phyloP scores from a whole-genome alignment of 2,888 invertebrate genomes.

The Linyphia triangularis region DNA sequence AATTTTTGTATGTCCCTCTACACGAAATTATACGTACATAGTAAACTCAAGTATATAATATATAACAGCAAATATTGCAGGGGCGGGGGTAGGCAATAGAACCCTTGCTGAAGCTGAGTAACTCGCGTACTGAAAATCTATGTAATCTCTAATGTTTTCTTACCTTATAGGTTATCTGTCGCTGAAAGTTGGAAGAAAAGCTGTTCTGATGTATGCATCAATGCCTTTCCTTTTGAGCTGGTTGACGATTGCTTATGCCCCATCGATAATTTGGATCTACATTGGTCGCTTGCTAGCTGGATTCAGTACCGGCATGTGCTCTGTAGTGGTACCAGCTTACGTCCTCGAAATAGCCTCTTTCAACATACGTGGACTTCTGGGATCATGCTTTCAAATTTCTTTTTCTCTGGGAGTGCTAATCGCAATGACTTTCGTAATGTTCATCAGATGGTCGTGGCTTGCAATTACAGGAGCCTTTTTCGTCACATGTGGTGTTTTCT shows the following conservation, averaged over 20 bases:
- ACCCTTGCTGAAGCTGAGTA: neutral
- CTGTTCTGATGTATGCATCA: conserved; percentile 77
- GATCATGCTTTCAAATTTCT: conserved; percentile 71
- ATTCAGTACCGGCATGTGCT: conserved; percentile 67
- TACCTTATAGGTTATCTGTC: conserved; percentile 55
- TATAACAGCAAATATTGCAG: neutral
- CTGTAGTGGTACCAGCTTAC: conserved; percentile 75
- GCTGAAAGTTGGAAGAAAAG: conserved; percentile 78
- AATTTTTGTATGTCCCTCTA: too few relatives aligned
- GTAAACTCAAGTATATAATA: neutral
- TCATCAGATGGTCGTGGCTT: conserved; percentile 69
- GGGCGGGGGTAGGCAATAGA: neutral
- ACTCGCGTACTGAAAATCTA: neutral
- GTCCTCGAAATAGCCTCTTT: conserved; percentile 74
- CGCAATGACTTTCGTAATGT: conserved; percentile 65
- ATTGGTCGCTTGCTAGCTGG: conserved; percentile 72
- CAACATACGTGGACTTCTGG: conserved; percentile 71
- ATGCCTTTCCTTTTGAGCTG: conserved; percentile 79
- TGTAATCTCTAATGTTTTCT: neutral
- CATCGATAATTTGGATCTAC: conserved; percentile 50
- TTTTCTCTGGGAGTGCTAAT: conserved; percentile 73
- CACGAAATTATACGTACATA: too few relatives aligned
- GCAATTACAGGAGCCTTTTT: conserved; percentile 65
- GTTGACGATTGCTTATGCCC: conserved; percentile 77
- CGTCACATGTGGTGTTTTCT: conserved; percentile 25